Percentiles rank a stretch among this genome's conserved stretches.
Conservation (phyloP, 2,888 invertebrate species). For the Fragum fragum region DNA sequence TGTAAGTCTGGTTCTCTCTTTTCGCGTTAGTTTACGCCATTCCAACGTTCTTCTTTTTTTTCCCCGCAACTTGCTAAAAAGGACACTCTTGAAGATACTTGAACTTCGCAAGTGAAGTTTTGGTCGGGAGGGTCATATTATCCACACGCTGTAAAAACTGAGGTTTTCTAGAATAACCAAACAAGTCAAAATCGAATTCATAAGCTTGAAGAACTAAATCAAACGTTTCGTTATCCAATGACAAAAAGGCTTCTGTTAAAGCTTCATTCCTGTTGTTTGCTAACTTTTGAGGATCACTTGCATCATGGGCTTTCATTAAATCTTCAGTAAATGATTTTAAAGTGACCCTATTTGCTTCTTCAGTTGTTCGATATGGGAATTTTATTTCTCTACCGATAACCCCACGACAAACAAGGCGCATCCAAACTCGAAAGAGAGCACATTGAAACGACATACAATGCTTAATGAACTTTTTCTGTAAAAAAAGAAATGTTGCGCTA, state of each 20-base stretch:
- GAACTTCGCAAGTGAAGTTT: too few relatives aligned
- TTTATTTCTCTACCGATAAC: conserved; percentile 51
- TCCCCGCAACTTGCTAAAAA: too few relatives aligned
- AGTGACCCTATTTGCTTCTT: conserved; percentile 34
- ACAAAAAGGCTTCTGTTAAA: conserved; percentile 53
- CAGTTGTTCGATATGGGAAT: conserved; percentile 50
- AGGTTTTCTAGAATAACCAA: conserved; percentile 46
- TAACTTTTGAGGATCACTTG: conserved; percentile 20
- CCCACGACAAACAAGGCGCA: conserved; percentile 63
- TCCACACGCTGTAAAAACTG: too few relatives aligned
- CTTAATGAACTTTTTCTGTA: background rate
- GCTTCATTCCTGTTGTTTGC: conserved; percentile 53
- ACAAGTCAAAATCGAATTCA: conserved; percentile 64
- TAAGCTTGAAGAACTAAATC: conserved; percentile 43
- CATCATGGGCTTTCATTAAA: conserved; percentile 35
- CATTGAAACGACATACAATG: too few relatives aligned
- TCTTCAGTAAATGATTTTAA: conserved; percentile 32
- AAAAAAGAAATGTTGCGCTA: conserved; percentile 19
- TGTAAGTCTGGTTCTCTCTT: too few relatives aligned
- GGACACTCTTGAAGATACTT: too few relatives aligned
- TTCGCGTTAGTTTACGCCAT: too few relatives aligned
- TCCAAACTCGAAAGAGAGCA: conserved; percentile 57
- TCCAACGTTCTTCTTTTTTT: too few relatives aligned
- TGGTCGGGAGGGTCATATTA: too few relatives aligned
- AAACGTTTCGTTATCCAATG: conserved; percentile 33